Base-by-base conservation (phyloP, 2,113 vertebrate species). In the Promerops cafer region DNA sequence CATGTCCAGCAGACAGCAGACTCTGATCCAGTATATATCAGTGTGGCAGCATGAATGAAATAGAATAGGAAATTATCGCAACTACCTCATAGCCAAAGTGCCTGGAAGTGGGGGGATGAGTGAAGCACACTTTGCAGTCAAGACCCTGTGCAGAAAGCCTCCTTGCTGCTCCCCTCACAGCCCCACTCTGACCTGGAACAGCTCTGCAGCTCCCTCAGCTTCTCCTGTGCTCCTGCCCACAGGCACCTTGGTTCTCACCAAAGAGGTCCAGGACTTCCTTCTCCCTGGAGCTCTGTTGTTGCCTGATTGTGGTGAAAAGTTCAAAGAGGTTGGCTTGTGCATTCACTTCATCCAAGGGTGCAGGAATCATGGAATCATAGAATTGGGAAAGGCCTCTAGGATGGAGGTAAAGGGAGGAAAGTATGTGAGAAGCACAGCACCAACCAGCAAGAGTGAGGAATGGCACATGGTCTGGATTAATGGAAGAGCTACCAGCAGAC, bases 401-500 rank as follows among this genome's bases (percentile, higher is more conserved):
- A 22, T 8, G 54, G 37, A 94, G 44, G 54, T 1, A 5, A 10
- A 56, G 8, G 10, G 9, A 28, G 7, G 6, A 54, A 45, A 18
- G 27, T 11, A 31, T 9, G n/a, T 59, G 40, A 60, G 63, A 65
- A 94, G 27, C 50, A 33, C 31, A 61, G 40, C 5, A n/a, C 13
- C 84, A 56, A 61, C 3, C 40, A 61, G 26, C 1, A 0, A 30
- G 22, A 33, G 16, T 1, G 66, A 85, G 37, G 79, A 66, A 45
- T 1, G 2, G n/a, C 22, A 6, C 1, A 0, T 0, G 4, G n/a
- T 63, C 22, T 2, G 0, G n/a, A 10, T 6, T 28, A 10, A 20
- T 31, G 31, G 42, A 35, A 42, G 35, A 80, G 23, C 27, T 64
- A 45, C 31, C 35, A 74, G 70, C 56, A 74, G 39, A 56, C 3